These are phyloP conservation scores for Galaxias olidus DNA, from an alignment of 2,797 vertebrate species.

Conservation along the genomic window DNA sequence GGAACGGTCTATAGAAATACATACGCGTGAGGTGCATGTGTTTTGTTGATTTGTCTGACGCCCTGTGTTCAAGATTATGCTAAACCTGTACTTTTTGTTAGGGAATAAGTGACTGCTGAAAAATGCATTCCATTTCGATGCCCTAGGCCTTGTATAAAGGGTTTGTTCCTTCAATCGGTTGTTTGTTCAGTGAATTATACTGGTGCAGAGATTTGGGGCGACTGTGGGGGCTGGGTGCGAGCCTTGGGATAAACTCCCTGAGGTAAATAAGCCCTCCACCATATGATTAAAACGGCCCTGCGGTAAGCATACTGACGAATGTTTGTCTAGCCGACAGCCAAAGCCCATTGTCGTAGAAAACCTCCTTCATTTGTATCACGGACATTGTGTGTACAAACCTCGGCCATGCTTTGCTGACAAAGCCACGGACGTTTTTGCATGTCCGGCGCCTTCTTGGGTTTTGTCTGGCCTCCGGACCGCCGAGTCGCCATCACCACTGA, in stretches of 20 bases:
- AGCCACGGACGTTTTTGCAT: slow-evolving; percentile 4
- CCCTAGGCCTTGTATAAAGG: slow-evolving; percentile 10
- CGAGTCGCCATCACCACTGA: background rate
- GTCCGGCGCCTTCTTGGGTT: slow-evolving; percentile 11
- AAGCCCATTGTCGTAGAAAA: slow-evolving; percentile 21
- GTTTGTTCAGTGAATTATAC: slow-evolving; percentile 19
- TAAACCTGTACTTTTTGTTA: background rate
- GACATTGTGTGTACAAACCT: slow-evolving; percentile 29
- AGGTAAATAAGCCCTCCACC: slow-evolving; percentile 28
- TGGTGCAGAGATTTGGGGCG: slow-evolving; percentile 5
- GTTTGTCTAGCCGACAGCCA: slow-evolving; percentile 29
- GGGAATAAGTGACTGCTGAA: background rate
- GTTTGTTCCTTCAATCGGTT: slow-evolving; percentile 6
- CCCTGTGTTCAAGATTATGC: background rate
- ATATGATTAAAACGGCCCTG: slow-evolving; percentile 28
- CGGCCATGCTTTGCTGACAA: slow-evolving; percentile 8
- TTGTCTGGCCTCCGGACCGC: slow-evolving; percentile 1
- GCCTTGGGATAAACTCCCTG: slow-evolving; percentile 3
- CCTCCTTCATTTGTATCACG: slow-evolving; percentile 20
- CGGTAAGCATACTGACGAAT: slow-evolving; percentile 18
- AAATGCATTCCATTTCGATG: background rate
- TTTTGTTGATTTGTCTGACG: background rate
- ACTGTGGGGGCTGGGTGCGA: slow-evolving; percentile 11
- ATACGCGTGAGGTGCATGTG: no score
- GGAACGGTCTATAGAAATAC: no score